Evolutionary conservation across 2,797 vertebrate genomes (phyloP).

Genomic region (Acanthiza pusilla): DNA sequence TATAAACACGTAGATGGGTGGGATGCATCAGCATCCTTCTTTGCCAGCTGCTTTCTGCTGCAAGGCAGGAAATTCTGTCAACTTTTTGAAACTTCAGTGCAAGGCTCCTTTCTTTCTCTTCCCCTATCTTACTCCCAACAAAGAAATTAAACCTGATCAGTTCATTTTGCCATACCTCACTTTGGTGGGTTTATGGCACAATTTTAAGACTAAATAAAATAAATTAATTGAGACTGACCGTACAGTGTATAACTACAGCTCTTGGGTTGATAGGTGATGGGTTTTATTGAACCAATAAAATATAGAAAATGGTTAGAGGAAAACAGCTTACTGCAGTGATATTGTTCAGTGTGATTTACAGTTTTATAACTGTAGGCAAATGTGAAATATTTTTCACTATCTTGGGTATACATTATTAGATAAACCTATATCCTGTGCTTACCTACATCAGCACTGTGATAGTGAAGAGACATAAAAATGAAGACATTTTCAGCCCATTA

Average conservation of each 20-base stretch:
- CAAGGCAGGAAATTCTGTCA: background rate
- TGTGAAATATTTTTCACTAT: conserved; percentile 28
- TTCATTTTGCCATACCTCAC: background rate
- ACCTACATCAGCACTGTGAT: background rate
- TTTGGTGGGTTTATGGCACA: background rate
- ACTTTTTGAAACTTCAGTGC: background rate
- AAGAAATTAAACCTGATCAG: background rate
- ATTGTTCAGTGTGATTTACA: conserved; percentile 29
- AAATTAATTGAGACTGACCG: background rate
- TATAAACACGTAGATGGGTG: background rate
- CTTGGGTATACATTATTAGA: conserved; percentile 24
- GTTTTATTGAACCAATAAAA: conserved; percentile 48
- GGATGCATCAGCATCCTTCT: background rate
- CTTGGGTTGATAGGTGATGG: conserved; percentile 21
- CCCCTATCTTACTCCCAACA: background rate
- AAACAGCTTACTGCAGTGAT: background rate
- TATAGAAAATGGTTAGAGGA: background rate
- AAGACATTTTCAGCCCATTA: background rate
- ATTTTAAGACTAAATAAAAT: background rate
- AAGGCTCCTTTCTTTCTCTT: background rate
- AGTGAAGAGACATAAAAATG: background rate
- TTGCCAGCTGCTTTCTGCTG: background rate
- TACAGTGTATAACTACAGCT: background rate
- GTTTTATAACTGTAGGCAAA: conserved; percentile 47
- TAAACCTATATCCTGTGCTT: conserved; percentile 3